A percentile compares a stretch with the other conserved stretches of the same genome.
These are phyloP conservation scores for Pristionchus fissidentatus DNA, from an alignment of 2,888 invertebrate species.

Conservation along the genomic window DNA sequence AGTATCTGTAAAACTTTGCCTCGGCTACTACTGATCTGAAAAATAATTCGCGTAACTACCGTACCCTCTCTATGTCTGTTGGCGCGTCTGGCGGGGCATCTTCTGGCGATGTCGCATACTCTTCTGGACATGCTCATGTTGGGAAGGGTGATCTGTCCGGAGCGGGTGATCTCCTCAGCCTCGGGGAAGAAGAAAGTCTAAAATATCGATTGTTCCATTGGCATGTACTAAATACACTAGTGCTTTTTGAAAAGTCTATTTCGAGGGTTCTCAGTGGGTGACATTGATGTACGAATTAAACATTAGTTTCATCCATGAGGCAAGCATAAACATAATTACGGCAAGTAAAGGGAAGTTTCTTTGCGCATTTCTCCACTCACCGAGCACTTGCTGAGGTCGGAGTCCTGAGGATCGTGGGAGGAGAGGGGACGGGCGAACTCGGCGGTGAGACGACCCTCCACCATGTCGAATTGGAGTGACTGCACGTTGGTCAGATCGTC, in stretches of 20 bases:
- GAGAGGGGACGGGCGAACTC: constrained; percentile 56
- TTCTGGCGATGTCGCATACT: constrained; percentile 44
- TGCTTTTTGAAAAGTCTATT: too few species aligned
- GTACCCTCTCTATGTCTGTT: constrained; percentile 41
- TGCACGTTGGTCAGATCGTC: constrained; percentile 64
- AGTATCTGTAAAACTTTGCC: too few species aligned
- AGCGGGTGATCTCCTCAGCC: constrained; percentile 47
- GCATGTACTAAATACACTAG: too few species aligned
- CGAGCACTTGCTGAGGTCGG: constrained; percentile 43
- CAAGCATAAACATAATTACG: too few species aligned
- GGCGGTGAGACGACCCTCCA: constrained; percentile 56
- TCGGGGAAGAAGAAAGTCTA: constrained; percentile 48
- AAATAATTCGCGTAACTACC: constrained; percentile 2
- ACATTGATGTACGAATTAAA: too few species aligned
- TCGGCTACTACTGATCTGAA: too few species aligned
- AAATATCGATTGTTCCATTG: too few species aligned
- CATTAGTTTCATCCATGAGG: too few species aligned
- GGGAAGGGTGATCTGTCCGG: constrained; percentile 49
- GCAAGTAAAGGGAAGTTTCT: too few species aligned
- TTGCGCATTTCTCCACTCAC: too few species aligned
- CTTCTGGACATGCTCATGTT: constrained; percentile 26
- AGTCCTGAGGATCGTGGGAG: constrained; percentile 48
- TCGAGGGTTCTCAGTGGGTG: too few species aligned
- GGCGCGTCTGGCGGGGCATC: constrained; percentile 38
- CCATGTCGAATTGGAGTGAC: constrained; percentile 57